Conservation (phyloP, 2,113 vertebrate species). For the Excalfactoria chinensis region DNA sequence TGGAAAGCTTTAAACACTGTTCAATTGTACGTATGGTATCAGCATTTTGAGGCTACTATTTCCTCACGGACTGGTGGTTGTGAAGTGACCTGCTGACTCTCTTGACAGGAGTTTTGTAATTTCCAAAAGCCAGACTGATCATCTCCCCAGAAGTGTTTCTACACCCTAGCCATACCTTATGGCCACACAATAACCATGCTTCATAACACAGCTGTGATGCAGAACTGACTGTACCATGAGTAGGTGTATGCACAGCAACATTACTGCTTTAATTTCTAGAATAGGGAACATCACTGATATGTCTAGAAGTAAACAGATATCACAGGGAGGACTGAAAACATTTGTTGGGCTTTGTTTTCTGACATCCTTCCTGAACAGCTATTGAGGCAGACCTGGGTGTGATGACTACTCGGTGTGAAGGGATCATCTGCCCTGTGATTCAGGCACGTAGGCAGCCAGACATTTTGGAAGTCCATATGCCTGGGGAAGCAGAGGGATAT, state of each 20-base stretch:
- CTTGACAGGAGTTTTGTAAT: background rate
- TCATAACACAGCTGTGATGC: rapidly evolving
- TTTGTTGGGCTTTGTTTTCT: background rate
- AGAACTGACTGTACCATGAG: background rate
- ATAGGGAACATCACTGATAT: background rate
- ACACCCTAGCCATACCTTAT: rapidly evolving
- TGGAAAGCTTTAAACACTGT: background rate
- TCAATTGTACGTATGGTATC: background rate
- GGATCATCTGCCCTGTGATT: background rate
- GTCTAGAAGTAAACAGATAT: background rate
- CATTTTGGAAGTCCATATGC: background rate
- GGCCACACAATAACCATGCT: background rate
- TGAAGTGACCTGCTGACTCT: background rate
- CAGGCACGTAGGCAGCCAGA: background rate
- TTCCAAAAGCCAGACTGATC: background rate
- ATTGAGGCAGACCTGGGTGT: background rate
- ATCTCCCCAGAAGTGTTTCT: background rate
- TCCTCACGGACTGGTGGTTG: background rate
- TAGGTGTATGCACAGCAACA: background rate
- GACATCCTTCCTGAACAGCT: background rate
- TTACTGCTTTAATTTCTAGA: background rate
- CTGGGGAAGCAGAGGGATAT: background rate
- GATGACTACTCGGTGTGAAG: rapidly evolving
- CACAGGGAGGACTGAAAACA: background rate
- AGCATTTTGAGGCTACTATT: background rate